Evolutionary conservation across 2,797 vertebrate genomes (phyloP), one percentile per base, ranked within the genome.

Genomic region (Melopsittacus undulatus): DNA sequence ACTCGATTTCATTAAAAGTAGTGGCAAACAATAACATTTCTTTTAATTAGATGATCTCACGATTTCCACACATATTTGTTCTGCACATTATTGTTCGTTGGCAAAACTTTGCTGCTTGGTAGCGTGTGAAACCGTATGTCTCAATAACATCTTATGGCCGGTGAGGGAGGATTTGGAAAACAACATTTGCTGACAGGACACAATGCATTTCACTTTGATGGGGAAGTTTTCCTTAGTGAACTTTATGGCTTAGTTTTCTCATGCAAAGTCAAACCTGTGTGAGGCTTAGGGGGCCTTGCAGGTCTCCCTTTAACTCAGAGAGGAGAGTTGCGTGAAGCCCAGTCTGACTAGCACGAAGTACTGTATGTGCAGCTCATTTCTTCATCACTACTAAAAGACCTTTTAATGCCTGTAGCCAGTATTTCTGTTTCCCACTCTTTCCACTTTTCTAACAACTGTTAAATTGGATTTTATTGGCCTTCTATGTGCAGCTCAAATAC

Each of bases 1-100:
- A 77, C 81, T 92, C 5, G 1, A 64, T 93, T 86, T 77, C 82
- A 79, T 92, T 93, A 93, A 80, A 86, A 91, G 51, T 59, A 59
- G 46, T 83, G 48, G 94, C 87, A 91, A 94, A 90, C 94, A 95
- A 91, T 94, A 93, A 93, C 89, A 90, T 92, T 93, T 84, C 40
- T 88, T 81, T 95, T 95, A 96, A 92, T 96, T 89, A 91, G 89
- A 86, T 94, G 94, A 82, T 96, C 91, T 97, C 92, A 92, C 95
- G 72, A 90, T 86, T 87, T 97, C 87, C 85, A 67, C 74, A 90
- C 3, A 0, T 83, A 92, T 87, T 96, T 93, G 27, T 73, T 88
- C 83, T 74, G 32, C 57, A 42, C 74, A 85, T 94, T 93, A 70
- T 92, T 95, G 75, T 90, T 95, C 16, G 13, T 70, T 87, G 92